Conservation (phyloP, 2,113 vertebrate species). For the Triplophysa dalaica region DNA sequence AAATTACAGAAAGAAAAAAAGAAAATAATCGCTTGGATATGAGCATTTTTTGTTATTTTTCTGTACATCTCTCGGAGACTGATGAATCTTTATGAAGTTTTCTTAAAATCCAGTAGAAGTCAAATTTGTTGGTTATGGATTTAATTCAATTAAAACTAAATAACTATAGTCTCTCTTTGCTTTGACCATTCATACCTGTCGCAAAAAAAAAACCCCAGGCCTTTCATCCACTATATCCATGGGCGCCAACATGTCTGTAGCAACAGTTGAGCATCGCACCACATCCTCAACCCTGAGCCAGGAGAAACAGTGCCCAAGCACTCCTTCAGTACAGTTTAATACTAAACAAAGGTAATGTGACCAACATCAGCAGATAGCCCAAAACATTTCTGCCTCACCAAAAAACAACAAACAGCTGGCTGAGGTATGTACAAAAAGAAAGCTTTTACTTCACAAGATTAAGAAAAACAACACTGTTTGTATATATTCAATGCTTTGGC, state of each 20-base stretch:
- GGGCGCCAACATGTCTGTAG: slow-evolving; percentile 22
- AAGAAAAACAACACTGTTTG: slow-evolving; percentile 24
- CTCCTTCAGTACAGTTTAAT: neutral
- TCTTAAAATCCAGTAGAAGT: neutral
- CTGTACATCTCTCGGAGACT: no score
- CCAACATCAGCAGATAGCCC: slow-evolving; percentile 15
- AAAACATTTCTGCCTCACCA: slow-evolving; percentile 32
- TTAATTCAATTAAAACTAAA: neutral
- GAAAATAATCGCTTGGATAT: neutral
- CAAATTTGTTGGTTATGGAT: neutral
- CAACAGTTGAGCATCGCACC: slow-evolving; percentile 19
- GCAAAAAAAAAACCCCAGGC: neutral
- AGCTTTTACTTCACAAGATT: neutral
- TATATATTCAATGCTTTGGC: neutral
- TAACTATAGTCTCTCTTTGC: neutral
- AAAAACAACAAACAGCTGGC: slow-evolving; percentile 45
- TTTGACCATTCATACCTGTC: slow-evolving; percentile 6
- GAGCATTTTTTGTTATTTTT: neutral
- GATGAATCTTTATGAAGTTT: neutral
- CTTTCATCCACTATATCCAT: slow-evolving; percentile 36
- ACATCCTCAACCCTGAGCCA: slow-evolving; percentile 36
- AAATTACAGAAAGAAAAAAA: neutral
- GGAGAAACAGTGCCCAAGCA: slow-evolving; percentile 50
- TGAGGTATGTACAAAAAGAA: slow-evolving; percentile 11
- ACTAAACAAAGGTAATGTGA: slow-evolving; percentile 43